phyloP scores from a whole-genome alignment of 2,888 invertebrate species.

The Lasioglossum pauxillum region DNA sequence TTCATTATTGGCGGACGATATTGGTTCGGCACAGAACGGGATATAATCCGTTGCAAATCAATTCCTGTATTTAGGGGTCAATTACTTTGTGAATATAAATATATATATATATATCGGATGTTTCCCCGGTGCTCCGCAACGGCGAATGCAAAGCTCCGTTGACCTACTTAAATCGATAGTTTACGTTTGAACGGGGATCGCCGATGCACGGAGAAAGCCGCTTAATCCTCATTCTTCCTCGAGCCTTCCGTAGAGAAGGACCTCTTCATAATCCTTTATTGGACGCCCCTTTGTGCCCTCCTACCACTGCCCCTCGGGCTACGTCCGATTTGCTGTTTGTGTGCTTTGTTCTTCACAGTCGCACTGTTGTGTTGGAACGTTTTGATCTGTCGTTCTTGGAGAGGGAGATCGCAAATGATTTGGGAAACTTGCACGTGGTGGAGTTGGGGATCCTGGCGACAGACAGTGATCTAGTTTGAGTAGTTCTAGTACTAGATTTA shows the following conservation, averaged over 20 bases:
- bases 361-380: not conserved
- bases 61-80: not conserved
- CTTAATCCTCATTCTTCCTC: slow-evolving; percentile 27
- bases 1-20: slow-evolving; percentile 3
- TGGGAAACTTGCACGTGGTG: not conserved
- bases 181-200: slow-evolving; percentile 38
- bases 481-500: no score
- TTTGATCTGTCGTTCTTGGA: not conserved
- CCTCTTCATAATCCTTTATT: slow-evolving; percentile 44
- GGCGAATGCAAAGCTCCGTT: not conserved
- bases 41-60: slow-evolving; percentile 17
- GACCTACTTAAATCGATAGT: slow-evolving; percentile 37
- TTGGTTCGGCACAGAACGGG: not conserved
- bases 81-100: not conserved
- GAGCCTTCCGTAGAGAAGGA: slow-evolving; percentile 24
- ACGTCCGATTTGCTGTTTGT: not conserved
- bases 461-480: no score
- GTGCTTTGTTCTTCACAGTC: not conserved
- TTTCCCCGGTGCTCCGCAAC: not conserved
- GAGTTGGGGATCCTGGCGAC: no score
- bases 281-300: slow-evolving; percentile 21
- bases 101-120: not conserved
- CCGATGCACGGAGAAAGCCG: slow-evolving; percentile 12
- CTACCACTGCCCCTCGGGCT: not conserved
- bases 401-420: not conserved